phyloP scores from a whole-genome alignment of 2,888 invertebrate species.

The Heterodera filipjevi region DNA sequence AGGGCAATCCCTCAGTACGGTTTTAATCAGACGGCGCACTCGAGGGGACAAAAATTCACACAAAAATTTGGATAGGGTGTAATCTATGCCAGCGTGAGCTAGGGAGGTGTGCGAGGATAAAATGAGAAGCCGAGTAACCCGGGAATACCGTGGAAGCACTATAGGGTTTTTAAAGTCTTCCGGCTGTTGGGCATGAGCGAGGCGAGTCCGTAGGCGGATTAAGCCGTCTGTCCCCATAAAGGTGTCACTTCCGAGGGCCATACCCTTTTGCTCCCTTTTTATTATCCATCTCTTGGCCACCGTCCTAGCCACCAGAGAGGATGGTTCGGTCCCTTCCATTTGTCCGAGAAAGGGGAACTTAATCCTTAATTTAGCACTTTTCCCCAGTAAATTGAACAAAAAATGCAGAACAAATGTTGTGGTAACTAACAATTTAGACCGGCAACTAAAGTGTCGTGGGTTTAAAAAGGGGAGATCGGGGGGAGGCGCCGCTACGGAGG shows the following conservation, averaged over 20 bases:
- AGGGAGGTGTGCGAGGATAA: not conserved
- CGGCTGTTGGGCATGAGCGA: not conserved
- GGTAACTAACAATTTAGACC: not conserved
- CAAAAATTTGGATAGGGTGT: slow-evolving; percentile 21
- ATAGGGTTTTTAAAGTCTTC: not conserved
- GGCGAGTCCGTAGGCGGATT: not conserved
- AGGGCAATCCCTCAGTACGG: not conserved
- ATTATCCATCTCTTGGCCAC: not conserved
- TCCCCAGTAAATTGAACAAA: not conserved
- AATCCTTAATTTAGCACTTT: no score
- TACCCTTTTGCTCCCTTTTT: not conserved
- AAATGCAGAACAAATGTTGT: not conserved
- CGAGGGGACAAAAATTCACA: slow-evolving; percentile 13
- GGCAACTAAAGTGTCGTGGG: not conserved
- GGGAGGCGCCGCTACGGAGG: no score
- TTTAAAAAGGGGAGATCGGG: not conserved
- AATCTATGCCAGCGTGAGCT: slow-evolving; percentile 21
- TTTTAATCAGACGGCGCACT: not conserved
- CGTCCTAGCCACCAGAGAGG: not conserved
- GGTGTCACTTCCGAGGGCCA: not conserved
- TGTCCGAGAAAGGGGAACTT: no score
- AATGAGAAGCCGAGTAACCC: slow-evolving; percentile 27
- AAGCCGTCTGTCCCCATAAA: not conserved
- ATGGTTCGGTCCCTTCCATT: not conserved
- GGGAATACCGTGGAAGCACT: slow-evolving; percentile 13